Conservation (phyloP, 1,140 invertebrate species). For the Oedothorax gibbosus region DNA sequence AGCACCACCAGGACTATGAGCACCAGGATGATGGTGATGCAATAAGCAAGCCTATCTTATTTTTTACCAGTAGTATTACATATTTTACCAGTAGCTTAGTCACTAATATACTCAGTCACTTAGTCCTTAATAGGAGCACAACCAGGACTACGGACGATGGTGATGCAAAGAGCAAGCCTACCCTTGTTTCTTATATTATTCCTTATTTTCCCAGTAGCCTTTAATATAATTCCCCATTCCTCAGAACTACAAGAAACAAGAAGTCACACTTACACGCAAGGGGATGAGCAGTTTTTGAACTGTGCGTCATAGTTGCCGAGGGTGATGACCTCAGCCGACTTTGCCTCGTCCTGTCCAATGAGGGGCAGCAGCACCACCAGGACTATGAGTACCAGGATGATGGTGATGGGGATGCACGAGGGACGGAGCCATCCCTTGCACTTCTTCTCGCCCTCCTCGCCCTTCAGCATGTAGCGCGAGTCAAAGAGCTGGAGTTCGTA, state of each 20-base stretch:
- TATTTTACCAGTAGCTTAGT: no score
- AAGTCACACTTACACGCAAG: constrained; percentile 58
- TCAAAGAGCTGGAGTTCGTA: constrained; percentile 63
- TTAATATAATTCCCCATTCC: no score
- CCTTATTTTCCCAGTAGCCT: no score
- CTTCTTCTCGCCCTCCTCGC: constrained; percentile 59
- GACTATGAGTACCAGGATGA: constrained; percentile 81
- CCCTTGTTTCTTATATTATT: no score
- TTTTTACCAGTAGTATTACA: no score
- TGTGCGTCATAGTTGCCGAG: constrained; percentile 57
- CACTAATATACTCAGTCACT: no score
- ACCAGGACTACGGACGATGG: no score
- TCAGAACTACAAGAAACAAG: no score
- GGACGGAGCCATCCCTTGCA: constrained; percentile 76
- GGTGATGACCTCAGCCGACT: constrained; percentile 57
- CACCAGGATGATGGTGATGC: constrained; percentile 79
- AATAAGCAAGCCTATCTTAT: no score
- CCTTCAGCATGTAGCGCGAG: constrained; percentile 62
- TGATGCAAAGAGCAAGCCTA: no score
- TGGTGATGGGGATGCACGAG: constrained; percentile 82
- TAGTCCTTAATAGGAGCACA: no score
- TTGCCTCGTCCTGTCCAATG: constrained; percentile 73
- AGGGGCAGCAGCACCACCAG: constrained; percentile 81
- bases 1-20: constrained; percentile 81
- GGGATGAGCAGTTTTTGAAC: constrained; percentile 57